Evolutionary conservation across 1,140 invertebrate genomes (phyloP).

Genomic region (Trichonephila inaurata): DNA sequence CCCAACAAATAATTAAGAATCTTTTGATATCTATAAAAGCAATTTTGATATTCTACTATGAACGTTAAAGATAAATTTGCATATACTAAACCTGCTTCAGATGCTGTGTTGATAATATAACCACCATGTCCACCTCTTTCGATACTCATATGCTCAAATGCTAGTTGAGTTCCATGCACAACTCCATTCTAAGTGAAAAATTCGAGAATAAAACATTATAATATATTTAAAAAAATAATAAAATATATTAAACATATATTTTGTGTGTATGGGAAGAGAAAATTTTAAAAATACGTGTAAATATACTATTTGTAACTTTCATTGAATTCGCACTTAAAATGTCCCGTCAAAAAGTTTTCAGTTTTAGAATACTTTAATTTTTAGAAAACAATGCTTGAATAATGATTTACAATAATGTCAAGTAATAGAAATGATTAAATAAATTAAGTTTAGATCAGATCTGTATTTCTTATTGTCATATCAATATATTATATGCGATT

Average conservation of each 20-base stretch:
- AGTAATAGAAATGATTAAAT: too few species aligned
- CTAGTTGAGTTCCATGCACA: conserved; percentile 14
- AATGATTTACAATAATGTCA: too few species aligned
- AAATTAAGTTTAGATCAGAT: too few species aligned
- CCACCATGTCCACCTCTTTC: conserved; percentile 47
- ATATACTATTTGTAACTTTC: background rate
- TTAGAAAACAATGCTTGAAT: too few species aligned
- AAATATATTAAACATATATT: too few species aligned
- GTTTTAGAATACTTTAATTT: background rate
- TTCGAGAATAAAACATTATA: background rate
- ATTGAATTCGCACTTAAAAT: background rate
- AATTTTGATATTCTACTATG: background rate
- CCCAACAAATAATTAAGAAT: too few species aligned
- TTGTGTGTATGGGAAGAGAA: background rate
- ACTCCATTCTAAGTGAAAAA: conserved; percentile 31
- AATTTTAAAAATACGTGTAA: background rate
- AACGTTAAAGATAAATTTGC: background rate
- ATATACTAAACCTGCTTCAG: conserved; percentile 14
- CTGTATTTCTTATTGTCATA: too few species aligned
- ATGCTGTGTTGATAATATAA: conserved; percentile 44
- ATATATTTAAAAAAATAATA: too few species aligned
- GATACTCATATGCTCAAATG: conserved; percentile 41
- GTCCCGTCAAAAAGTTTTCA: background rate
- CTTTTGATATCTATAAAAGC: background rate
- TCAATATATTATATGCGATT: too few species aligned